Base-by-base conservation (phyloP, 2,113 vertebrate genomes). In the Odontophorus gujanensis region DNA sequence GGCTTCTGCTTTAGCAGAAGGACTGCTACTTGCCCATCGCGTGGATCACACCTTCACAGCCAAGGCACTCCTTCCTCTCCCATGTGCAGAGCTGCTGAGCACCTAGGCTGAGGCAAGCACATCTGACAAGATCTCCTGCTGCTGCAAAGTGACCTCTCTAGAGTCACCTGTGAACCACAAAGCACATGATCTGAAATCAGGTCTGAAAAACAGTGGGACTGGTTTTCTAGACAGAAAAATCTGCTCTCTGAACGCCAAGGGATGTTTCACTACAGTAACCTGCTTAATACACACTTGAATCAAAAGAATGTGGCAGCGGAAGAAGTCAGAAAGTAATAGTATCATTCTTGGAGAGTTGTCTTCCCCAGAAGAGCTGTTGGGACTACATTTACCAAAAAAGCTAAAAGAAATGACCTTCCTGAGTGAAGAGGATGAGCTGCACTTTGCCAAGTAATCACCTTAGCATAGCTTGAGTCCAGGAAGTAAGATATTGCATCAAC, bases 51-150 rank as follows among this genome's bases (percentile, higher is more conserved):
- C 12, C 5, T 14, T 40, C 50, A 53, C 30, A 21, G 36, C 5
- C 48, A 30, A 17, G 26, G 51, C 51, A 53, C 43, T 73, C 51
- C 43, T 30, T 15, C 9, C 22, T 17, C 34, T 34, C 21, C 22
- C 45, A 45, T 38, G 25, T 11, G 51, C 30, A 15, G 7, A 48
- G n/a, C 14, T 45, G 21, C 81, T 55, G 38, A 0, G 1, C 2
- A 2, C n/a, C 42, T 26, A 42, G 40, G n/a, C 20, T 0, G 0
- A 67, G 34, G 15, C 20, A 26, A 69, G 15, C 10, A 65, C 2
- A 15, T 4, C 11, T 15, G 48, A 55, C 42, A 53, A 42, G 17
- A 18, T 34, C 38, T 65, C 32, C 45, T 1, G 0, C 18, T 51
- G 32, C 22, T 6, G 14, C 38, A 22, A 76, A 61, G 2, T 3